Percentiles rank a stretch among this genome's conserved stretches.
Conservation (phyloP, 2,797 vertebrate species). For the Lophotriccus pileatus region DNA sequence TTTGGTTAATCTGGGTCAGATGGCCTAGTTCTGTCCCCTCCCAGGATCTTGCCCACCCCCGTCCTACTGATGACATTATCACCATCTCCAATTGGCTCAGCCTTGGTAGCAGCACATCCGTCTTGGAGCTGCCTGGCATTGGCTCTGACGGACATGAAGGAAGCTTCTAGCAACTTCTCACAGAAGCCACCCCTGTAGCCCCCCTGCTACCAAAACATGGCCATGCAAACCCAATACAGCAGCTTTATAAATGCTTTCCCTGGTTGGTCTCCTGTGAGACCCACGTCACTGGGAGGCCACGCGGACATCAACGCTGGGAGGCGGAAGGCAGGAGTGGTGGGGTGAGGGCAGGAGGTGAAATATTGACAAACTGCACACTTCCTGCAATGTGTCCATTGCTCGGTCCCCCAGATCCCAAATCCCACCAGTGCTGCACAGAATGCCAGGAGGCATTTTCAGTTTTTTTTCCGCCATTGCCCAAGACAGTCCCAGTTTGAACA, state of each 20-base stretch:
- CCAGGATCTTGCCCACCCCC: neutral
- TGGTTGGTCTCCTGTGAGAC: neutral
- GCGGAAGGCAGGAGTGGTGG: neutral
- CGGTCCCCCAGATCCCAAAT: neutral
- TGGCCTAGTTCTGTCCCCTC: neutral
- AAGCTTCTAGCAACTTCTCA: neutral
- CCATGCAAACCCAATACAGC: neutral
- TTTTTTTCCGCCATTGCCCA: neutral
- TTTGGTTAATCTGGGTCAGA: neutral
- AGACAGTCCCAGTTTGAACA: neutral
- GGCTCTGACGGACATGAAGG: neutral
- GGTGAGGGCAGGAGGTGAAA: neutral
- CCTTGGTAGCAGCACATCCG: accelerated
- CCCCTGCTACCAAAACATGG: neutral
- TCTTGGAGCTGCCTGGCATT: neutral
- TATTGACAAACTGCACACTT: neutral
- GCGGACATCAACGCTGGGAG: accelerated
- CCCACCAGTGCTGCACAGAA: neutral
- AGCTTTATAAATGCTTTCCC: neutral
- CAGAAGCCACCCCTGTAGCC: neutral
- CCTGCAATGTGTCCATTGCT: accelerated
- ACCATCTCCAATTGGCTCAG: accelerated
- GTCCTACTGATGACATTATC: neutral
- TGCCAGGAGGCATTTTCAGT: neutral
- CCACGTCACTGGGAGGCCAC: neutral